Evolutionary conservation across 2,888 invertebrate species (phyloP).

Genomic region (Cyclophora albipunctata): DNA sequence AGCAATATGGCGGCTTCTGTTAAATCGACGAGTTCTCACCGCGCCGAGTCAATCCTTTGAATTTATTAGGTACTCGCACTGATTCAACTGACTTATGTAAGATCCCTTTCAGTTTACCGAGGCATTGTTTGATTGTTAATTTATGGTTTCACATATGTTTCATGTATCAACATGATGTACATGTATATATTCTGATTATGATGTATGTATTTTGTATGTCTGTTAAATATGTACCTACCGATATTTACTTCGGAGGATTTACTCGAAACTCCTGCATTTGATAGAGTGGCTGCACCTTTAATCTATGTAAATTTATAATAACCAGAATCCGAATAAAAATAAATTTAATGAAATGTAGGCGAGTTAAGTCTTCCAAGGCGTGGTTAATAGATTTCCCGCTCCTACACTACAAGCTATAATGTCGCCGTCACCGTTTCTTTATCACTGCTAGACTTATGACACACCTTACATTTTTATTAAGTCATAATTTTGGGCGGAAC

Average conservation of each 20-base stretch:
- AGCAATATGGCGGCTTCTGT: constrained; percentile 64
- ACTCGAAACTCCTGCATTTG: too few relatives aligned
- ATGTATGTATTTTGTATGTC: not conserved
- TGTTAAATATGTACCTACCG: not conserved
- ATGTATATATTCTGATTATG: not conserved
- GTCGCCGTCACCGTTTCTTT: constrained; percentile 46
- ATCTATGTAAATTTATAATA: too few relatives aligned
- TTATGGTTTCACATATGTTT: constrained; percentile 28
- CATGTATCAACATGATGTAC: too few relatives aligned
- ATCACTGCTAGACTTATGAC: constrained; percentile 50
- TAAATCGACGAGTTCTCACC: constrained; percentile 66
- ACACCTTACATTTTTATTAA: constrained; percentile 52
- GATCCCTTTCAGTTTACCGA: constrained; percentile 43
- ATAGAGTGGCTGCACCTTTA: too few relatives aligned
- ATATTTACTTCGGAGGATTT: too few relatives aligned
- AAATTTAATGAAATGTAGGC: too few relatives aligned
- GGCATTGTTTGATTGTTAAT: constrained; percentile 60
- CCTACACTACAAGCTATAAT: constrained; percentile 31
- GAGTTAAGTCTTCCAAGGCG: constrained; percentile 18
- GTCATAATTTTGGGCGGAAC: constrained; percentile 61
- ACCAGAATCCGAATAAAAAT: too few relatives aligned
- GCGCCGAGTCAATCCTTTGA: constrained; percentile 58
- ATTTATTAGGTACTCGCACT: constrained; percentile 55
- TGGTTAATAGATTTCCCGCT: constrained; percentile 55
- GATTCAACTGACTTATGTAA: constrained; percentile 46